Base-by-base conservation (phyloP, 2,113 vertebrate genomes). In the Salvelinus alpinus region DNA sequence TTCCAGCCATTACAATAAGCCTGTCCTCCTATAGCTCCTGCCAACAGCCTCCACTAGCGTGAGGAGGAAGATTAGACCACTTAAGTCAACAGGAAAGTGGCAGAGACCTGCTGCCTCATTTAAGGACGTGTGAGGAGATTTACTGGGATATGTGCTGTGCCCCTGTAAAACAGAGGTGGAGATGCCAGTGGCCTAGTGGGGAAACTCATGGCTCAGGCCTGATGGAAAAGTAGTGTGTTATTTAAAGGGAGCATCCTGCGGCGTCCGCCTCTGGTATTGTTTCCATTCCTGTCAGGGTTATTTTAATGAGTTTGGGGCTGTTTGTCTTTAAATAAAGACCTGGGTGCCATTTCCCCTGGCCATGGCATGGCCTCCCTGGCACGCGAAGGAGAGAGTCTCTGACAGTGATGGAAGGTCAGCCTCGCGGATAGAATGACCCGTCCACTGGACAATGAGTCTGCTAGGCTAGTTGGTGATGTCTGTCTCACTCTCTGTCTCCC, bases 241-340 rank as follows among this genome's bases (percentile, higher is more conserved):
- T 88, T 90, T 86, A 85, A 81, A 88, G 59, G n/a, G 76, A 79
- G 71, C 84, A 74, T 87, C 87, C 84, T 59, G 44, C 4, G 71
- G 80, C 44, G 73, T 72, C 71, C 78, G 71, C 73, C 38, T 7
- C 64, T 82, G 75, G 69, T 82, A 84, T 90, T 87, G 76, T 84
- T 89, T 87, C 88, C 89, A 78, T 70, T 70, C 64, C 76, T 85
- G 83, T 77, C 80, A 77, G 77, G 78, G 77, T 75, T 82, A 80
- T 88, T 91, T 88, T 87, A 85, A 91, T 84, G 81, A 80, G 80
- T 81, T 76, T 83, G 81, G 74, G 77, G 48, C 72, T 76, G 82
- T 89, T 78, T 79, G 57, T 57, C 18, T 57, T 57, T 57, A 57
- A 62, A 62, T 24, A 62, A 62, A n/a, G 9, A 22, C 18, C 18